Conservation (phyloP, 2,888 invertebrate species). For the Lithophane socia region DNA sequence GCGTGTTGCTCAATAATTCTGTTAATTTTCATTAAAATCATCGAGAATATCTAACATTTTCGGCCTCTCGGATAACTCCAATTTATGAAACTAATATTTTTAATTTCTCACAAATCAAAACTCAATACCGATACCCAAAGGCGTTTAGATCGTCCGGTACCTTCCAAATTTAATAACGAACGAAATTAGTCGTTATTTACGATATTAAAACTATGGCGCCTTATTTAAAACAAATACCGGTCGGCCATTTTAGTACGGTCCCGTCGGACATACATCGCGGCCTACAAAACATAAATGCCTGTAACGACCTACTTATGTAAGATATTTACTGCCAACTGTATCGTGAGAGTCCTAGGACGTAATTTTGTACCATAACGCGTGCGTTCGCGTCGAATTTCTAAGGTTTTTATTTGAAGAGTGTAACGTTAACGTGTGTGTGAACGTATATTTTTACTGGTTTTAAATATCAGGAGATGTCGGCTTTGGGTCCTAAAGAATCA, state of each 20-base stretch:
- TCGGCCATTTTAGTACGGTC: constrained; percentile 60
- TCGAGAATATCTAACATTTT: constrained; percentile 57
- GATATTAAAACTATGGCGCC: constrained; percentile 72
- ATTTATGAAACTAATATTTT: constrained; percentile 62
- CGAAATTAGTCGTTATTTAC: constrained; percentile 75
- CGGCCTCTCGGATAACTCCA: constrained; percentile 38
- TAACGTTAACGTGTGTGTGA: constrained; percentile 62
- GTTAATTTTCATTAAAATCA: constrained; percentile 75
- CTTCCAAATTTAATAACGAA: constrained; percentile 76
- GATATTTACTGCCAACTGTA: constrained; percentile 64
- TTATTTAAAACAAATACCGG: constrained; percentile 76
- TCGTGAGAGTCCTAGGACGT: constrained; percentile 58
- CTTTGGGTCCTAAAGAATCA: constrained; percentile 64
- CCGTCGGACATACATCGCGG: constrained; percentile 64
- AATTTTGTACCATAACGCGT: constrained; percentile 58
- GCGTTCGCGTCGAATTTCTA: constrained; percentile 64
- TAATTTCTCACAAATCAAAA: constrained; percentile 69
- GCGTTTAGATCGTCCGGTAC: constrained; percentile 58
- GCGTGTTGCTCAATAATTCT: constrained; percentile 70
- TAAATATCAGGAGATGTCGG: constrained; percentile 58
- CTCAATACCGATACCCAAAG: constrained; percentile 56
- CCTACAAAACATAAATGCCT: constrained; percentile 69
- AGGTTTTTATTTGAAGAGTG: constrained; percentile 41
- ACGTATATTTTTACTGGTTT: constrained; percentile 58
- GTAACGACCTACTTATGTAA: constrained; percentile 63